These are phyloP conservation scores for Corythoichthys intestinalis DNA, from an alignment of 2,113 vertebrate species.

Conservation along the genomic window DNA sequence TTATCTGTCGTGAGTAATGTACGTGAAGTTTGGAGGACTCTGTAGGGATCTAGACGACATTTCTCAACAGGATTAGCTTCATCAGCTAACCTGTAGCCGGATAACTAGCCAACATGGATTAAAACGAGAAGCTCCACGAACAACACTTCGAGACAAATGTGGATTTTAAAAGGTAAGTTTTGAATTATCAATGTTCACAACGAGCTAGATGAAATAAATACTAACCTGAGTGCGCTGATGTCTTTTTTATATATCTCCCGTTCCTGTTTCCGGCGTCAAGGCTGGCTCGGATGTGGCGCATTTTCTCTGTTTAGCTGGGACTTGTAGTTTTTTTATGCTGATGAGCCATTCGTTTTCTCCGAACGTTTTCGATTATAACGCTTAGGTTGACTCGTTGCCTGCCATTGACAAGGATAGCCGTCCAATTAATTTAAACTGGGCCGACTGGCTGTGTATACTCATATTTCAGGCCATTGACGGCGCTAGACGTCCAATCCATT, in stretches of 20 bases:
- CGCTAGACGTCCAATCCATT: too few species aligned
- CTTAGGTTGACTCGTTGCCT: too few species aligned
- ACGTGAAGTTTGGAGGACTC: neutral
- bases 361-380: neutral
- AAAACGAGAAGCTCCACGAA: neutral
- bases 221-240: slow-evolving; percentile 29
- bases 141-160: too few species aligned
- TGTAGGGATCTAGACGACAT: neutral
- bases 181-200: neutral
- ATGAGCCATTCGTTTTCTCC: too few species aligned
- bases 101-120: slow-evolving; percentile 31
- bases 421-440: too few species aligned
- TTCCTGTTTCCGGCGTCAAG: slow-evolving; percentile 43
- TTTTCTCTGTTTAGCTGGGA: slow-evolving; percentile 16
- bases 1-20: neutral
- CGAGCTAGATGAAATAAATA: neutral
- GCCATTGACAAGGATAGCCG: too few species aligned
- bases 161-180: neutral
- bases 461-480: too few species aligned
- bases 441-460: too few species aligned
- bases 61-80: slow-evolving; percentile 5
- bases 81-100: slow-evolving; percentile 22
- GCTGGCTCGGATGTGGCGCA: slow-evolving; percentile 10
- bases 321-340: slow-evolving; percentile 48
- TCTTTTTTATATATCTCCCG: neutral